phyloP scores from a whole-genome alignment of 2,888 invertebrate species.

The Trichopoda pennipes region DNA sequence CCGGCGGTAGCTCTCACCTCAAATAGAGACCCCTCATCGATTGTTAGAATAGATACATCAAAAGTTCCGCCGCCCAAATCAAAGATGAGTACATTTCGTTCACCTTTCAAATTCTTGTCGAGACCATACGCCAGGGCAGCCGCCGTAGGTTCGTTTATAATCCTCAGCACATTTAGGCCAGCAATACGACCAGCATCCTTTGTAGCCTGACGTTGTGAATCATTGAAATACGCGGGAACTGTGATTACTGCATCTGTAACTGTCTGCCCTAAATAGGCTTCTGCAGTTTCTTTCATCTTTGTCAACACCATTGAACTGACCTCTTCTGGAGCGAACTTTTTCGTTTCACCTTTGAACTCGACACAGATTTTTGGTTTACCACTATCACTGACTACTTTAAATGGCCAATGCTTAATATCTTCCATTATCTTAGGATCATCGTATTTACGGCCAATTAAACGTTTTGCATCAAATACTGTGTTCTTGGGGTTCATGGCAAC shows the following conservation, averaged over 20 bases:
- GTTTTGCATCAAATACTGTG: constrained; percentile 96
- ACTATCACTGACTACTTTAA: constrained; percentile 90
- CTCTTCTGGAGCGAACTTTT: constrained; percentile 95
- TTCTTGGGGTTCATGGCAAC: constrained; percentile 94
- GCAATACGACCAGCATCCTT: constrained; percentile 96
- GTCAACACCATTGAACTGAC: constrained; percentile 95
- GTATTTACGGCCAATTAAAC: constrained; percentile 95
- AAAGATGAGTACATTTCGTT: constrained; percentile 89
- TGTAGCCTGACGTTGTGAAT: constrained; percentile 94
- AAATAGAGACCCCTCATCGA: constrained; percentile 93
- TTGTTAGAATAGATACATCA: constrained; percentile 96
- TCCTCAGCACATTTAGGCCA: constrained; percentile 93
- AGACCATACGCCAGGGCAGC: constrained; percentile 96
- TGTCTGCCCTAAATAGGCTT: constrained; percentile 91
- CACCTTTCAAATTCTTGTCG: constrained; percentile 90
- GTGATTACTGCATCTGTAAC: constrained; percentile 94
- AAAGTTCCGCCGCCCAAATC: constrained; percentile 90
- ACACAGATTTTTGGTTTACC: constrained; percentile 92
- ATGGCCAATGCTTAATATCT: constrained; percentile 97
- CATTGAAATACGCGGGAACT: constrained; percentile 95
- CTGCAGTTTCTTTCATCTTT: constrained; percentile 96
- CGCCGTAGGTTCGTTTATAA: constrained; percentile 95
- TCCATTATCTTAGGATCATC: constrained; percentile 93
- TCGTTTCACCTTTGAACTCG: constrained; percentile 92
- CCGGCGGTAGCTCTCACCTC: constrained; percentile 97